Percentiles rank a stretch among this genome's conserved stretches.
phyloP scores from a whole-genome alignment of 2,797 vertebrate species.

The Muscicapa striata region DNA sequence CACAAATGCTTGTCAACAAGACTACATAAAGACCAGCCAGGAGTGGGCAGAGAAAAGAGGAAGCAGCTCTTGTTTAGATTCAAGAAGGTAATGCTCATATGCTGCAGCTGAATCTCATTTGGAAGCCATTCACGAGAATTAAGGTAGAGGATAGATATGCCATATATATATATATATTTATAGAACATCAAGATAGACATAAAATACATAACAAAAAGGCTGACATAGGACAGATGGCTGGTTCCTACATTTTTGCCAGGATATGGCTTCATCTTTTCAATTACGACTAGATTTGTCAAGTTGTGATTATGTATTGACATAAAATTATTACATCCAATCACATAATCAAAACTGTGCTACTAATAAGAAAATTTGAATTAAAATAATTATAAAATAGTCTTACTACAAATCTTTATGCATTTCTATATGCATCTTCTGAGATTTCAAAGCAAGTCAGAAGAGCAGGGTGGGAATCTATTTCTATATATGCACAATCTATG shows the following conservation, averaged over 20 bases:
- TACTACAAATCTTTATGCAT: neutral
- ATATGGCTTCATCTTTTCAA: slow-evolving; percentile 2
- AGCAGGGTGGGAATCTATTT: neutral
- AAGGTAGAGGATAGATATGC: neutral
- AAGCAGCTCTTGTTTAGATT: neutral
- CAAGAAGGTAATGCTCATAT: neutral
- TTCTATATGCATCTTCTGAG: neutral
- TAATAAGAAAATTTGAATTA: neutral
- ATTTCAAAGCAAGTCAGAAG: neutral
- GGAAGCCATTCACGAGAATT: neutral
- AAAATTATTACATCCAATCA: neutral
- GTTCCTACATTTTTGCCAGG: slow-evolving; percentile 17
- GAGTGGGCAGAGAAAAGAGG: neutral
- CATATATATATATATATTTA: neutral
- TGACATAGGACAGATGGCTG: slow-evolving; percentile 45
- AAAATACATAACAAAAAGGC: slow-evolving; percentile 42
- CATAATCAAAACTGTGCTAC: neutral
- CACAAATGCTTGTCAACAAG: neutral
- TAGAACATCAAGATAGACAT: neutral
- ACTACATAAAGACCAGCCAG: neutral
- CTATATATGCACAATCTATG: neutral
- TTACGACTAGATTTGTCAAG: slow-evolving; percentile 9
- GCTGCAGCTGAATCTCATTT: neutral
- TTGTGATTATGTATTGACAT: neutral
- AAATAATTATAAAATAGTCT: neutral